phyloP scores from a whole-genome alignment of 2,888 invertebrate genomes.

The Sinelater perroti region DNA sequence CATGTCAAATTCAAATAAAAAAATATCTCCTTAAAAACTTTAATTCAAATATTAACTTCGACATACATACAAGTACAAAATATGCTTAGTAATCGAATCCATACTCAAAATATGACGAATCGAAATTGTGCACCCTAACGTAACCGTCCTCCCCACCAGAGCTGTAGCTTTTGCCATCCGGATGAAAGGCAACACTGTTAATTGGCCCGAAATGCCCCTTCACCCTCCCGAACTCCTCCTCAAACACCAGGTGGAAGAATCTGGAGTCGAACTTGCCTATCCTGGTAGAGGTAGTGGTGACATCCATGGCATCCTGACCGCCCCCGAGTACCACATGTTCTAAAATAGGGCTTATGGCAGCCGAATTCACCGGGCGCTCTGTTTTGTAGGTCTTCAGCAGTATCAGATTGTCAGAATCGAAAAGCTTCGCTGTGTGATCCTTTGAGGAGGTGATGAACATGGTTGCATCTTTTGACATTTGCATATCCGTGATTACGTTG shows the following conservation, averaged over 20 bases:
- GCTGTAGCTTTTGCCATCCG: slow-evolving; percentile 95
- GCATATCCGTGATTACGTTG: slow-evolving; percentile 94
- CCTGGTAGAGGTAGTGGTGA: slow-evolving; percentile 92
- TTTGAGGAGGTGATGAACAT: slow-evolving; percentile 98
- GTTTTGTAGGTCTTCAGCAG: slow-evolving; percentile 96
- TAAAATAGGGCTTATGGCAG: slow-evolving; percentile 92
- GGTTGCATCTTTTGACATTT: slow-evolving; percentile 89
- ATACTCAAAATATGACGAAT: slow-evolving; percentile 95
- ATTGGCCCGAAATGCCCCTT: slow-evolving; percentile 99
- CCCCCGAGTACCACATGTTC: slow-evolving; percentile 98
- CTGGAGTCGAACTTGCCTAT: slow-evolving; percentile 78
- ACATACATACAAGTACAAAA: slow-evolving; percentile 12
- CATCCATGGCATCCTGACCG: slow-evolving; percentile 99
- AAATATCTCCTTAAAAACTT: neutral
- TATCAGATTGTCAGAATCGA: slow-evolving; percentile 87
- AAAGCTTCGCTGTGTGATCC: slow-evolving; percentile 94
- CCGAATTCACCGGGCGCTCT: slow-evolving; percentile 97
- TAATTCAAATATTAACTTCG: slow-evolving; percentile 1
- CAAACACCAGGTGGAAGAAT: slow-evolving; percentile 95
- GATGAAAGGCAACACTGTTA: slow-evolving; percentile 97
- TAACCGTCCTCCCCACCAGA: slow-evolving; percentile 99
- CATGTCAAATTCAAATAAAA: neutral
- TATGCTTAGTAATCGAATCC: slow-evolving; percentile 80
- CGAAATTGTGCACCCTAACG: slow-evolving; percentile 94
- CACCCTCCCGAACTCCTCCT: slow-evolving; percentile 96